Evolutionary conservation across 2,888 invertebrate genomes (phyloP).

Genomic region (Oscheius onirici): DNA sequence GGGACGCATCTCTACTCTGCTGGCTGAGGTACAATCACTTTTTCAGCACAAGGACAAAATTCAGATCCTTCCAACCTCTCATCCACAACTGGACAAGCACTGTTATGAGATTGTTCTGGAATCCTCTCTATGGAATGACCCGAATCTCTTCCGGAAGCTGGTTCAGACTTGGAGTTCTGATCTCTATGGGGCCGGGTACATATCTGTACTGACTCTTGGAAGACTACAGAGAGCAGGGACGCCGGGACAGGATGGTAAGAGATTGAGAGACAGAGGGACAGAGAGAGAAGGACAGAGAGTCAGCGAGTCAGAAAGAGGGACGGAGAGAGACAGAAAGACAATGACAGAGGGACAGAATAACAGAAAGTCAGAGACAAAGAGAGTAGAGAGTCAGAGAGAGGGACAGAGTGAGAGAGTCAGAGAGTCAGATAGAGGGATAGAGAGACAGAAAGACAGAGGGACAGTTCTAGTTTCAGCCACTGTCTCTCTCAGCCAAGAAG

Average conservation of each 20-base stretch:
- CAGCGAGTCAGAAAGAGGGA: background rate
- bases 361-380: too few relatives aligned
- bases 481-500: slow-evolving; percentile 28
- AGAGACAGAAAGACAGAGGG: background rate
- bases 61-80: slow-evolving; percentile 57
- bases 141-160: slow-evolving; percentile 54
- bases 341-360: background rate
- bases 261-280: background rate
- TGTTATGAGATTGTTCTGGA: slow-evolving; percentile 60
- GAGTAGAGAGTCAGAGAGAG: too few relatives aligned
- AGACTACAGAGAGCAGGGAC: background rate
- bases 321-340: background rate
- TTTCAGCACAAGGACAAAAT: slow-evolving; percentile 38
- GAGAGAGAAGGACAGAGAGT: too few relatives aligned
- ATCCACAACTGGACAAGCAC: slow-evolving; percentile 69
- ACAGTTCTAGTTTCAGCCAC: background rate
- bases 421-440: background rate
- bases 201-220: background rate
- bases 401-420: background rate
- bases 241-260: background rate
- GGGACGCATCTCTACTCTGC: slow-evolving; percentile 39
- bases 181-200: slow-evolving; percentile 58
- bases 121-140: slow-evolving; percentile 53
- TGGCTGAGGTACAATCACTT: slow-evolving; percentile 43
- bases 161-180: slow-evolving; percentile 66